Evolutionary conservation across 2,888 invertebrate genomes (phyloP).

Genomic region (Erannis defoliaria): DNA sequence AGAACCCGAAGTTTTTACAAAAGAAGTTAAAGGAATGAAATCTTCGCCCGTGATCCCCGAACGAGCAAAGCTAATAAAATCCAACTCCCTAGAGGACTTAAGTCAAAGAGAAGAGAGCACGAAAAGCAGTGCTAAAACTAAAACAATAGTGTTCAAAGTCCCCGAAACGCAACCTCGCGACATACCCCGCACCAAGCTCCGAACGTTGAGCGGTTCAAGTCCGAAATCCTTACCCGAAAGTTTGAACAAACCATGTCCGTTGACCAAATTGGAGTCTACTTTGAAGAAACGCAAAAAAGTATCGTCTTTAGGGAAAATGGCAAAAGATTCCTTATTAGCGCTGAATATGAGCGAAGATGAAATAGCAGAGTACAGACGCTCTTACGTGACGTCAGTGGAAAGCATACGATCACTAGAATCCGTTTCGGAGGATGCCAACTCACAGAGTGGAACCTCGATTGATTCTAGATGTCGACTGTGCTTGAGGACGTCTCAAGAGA

Average conservation of each 20-base stretch:
- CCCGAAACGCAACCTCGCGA: conserved; percentile 76
- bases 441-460: conserved; percentile 76
- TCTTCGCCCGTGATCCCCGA: conserved; percentile 74
- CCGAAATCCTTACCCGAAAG: conserved; percentile 82
- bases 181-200: conserved; percentile 71
- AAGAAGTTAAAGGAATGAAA: conserved; percentile 63
- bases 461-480: conserved; percentile 78
- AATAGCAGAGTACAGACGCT: conserved; percentile 76
- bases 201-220: conserved; percentile 75
- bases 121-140: conserved; percentile 66
- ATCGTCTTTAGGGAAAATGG: conserved; percentile 79
- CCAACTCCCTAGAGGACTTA: conserved; percentile 75
- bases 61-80: conserved; percentile 74
- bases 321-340: conserved; percentile 77
- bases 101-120: conserved; percentile 57
- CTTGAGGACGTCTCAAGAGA: conserved; percentile 77
- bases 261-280: conserved; percentile 69
- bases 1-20: conserved; percentile 67
- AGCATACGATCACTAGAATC: conserved; percentile 78
- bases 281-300: conserved; percentile 78
- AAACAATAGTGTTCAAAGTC: conserved; percentile 75
- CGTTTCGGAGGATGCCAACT: conserved; percentile 79
- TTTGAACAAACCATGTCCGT: conserved; percentile 72
- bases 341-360: conserved; percentile 82
- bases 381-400: conserved; percentile 79